Evolutionary conservation across 2,113 vertebrate species (phyloP), one percentile per base, ranked within the genome.

Genomic region (Polypterus bichir): DNA sequence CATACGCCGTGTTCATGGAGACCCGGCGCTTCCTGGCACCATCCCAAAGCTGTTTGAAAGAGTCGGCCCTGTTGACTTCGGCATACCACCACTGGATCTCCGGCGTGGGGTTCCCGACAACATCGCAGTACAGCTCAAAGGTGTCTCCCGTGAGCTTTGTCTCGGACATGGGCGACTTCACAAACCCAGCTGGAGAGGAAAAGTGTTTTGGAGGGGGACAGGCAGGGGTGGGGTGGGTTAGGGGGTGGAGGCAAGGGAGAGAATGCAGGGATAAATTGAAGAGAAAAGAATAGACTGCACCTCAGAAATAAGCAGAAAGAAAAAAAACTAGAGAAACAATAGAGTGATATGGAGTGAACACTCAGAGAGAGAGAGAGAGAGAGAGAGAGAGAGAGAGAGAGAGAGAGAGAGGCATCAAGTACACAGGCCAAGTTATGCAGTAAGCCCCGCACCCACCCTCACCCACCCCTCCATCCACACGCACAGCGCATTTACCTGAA

Each of bases 71-170:
- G 89, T 98, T 98, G 83, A 94, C 88, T 83, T 97, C 94, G 8
- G 94, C 90, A 70, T 97, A 99, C 96, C 96, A 99, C 96, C 96
- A 99, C 87, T 98, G 93, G 93, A 99, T 98, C 89, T 99, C 96
- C 69, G 96, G 96, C 73, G 90, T 93, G 80, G 96, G 96, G 78
- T 81, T 91, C 77, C 96, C 96, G 58, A 95, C 88, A 88, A 98
- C 95, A 70, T 97, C 93, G 88, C 96, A 99, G 93, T 97, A 97
- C 88, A 99, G 92, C 91, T 99, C 95, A 88, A 98, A 97, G 86
- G 93, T 91, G 90, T 99, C 95, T 85, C 95, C 95, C 73, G 95
- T 97, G 77, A 97, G 92, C 78, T 97, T 99, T 82, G 91, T 97
- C 85, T 99, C 95, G 84, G 96, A 99, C 92, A 97, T 92, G 77